Conservation (phyloP, 2,113 vertebrate genomes). For the Sebastes fasciatus region DNA sequence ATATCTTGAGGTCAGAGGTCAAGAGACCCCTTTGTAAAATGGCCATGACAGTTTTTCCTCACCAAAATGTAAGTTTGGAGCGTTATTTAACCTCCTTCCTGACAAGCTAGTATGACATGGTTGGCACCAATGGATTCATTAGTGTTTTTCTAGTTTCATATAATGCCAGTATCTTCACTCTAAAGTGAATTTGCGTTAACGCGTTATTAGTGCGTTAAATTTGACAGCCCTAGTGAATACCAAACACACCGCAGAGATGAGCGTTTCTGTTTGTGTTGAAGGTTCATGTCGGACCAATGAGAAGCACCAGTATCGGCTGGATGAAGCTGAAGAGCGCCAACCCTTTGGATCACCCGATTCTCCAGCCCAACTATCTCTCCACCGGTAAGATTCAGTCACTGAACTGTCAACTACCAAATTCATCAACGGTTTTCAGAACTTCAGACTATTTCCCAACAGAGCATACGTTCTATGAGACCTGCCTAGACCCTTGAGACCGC, state of each 20-base stretch:
- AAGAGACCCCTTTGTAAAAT: no score
- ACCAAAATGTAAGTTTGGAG: no score
- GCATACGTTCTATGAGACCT: background rate
- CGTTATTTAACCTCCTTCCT: no score
- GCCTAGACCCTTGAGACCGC: background rate
- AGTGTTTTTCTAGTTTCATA: no score
- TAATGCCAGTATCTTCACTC: no score
- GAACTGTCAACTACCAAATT: background rate
- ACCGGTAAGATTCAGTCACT: constrained; percentile 84
- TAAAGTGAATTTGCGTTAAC: no score
- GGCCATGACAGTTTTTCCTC: no score
- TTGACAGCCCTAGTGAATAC: background rate
- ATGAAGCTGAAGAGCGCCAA: constrained; percentile 90
- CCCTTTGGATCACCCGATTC: constrained; percentile 90
- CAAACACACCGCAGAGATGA: background rate
- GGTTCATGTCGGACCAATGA: constrained; percentile 96
- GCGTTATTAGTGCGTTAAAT: no score
- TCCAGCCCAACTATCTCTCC: constrained; percentile 96
- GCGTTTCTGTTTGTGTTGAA: constrained; percentile 60
- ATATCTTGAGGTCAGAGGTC: no score
- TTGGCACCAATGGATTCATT: no score
- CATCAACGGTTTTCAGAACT: background rate
- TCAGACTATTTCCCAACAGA: background rate
- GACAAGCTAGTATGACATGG: no score
- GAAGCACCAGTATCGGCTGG: constrained; percentile 92